Evolutionary conservation across 2,888 invertebrate species (phyloP), one percentile per base, ranked within the genome.

Genomic region (Geotrupes spiniger): DNA sequence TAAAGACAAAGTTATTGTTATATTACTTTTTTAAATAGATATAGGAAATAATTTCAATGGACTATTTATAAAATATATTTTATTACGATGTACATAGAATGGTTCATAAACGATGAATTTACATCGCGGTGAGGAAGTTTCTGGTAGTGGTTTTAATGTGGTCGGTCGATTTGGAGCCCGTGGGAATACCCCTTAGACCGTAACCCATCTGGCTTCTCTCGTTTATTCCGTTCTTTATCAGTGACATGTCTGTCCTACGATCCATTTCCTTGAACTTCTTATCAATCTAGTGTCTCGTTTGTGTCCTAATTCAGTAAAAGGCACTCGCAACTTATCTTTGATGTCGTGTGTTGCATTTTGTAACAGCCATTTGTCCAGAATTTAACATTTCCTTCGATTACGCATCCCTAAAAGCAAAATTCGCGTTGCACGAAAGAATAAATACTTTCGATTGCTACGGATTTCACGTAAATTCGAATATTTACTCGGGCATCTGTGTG

Each of bases 401-500:
- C 42, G 42, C 37, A 48, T 51, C 37, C 42, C 42, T 48, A 12
- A 29, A 36, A 44, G 46, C 33, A 25, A n/a, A n/a, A 28, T 37
- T 38, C 44, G 26, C 27, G 15, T 42, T 45, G 26, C 9, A 31
- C 31, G 31, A 9, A 10, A 31, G 11, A 12, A 10, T 31, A 21
- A 21, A 21, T 21, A 21, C 6, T 4, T 6, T 21, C 46, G 21
- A 54, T 56, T 45, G 42, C 49, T 46, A 51, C 51, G 53, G 53
- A 49, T 44, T 56, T 51, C 51, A 44, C 54, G 53, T 49, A 46
- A 49, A 47, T 50, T 49, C 45, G 51, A 52, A 53, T 61, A 53
- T 61, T 58, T 59, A 51, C 58, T 42, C 52, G 49, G 41, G 42
- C 55, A 58, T 57, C 55, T 56, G 45, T 51, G 57, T 71, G 65